Base-by-base conservation (phyloP, 2,797 vertebrate genomes). In the Arctocebus calabarensis region DNA sequence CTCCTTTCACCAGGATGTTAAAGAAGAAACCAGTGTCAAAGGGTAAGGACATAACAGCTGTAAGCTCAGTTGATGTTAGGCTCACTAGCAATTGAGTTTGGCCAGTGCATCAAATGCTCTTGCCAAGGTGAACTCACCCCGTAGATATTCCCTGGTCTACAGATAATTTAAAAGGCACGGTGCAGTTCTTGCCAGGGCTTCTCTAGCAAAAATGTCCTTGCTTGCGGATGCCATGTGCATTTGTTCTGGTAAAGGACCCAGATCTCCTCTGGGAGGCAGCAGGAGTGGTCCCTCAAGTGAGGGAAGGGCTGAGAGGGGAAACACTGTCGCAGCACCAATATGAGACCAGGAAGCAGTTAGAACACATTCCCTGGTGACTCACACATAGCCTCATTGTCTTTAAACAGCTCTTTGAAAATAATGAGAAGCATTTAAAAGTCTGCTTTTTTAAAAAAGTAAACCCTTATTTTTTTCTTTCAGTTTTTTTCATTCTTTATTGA, bases 151-250 rank as follows among this genome's bases (percentile, higher is more conserved):
- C 71, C 48, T 61, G 64, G 40, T 91, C 89, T 57, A 45, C 29
- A 96, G 87, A 92, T 29, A 95, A 89, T 22, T 87, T 82, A 92
- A 90, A 85, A 97, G 81, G 48, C 2, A 0, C 48, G 91, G 25
- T 77, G 16, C 40, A 85, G 14, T 89, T 92, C 70, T 87, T 90
- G 68, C 84, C 64, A 94, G 40, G 40, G 85, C 25, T 55, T 25
- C 55, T 95, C 4, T 32, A 86, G 48, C 64, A 89, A 91, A 97
- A 88, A 37, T 73, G 22, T 34, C 70, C 20, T 90, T 93, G 23
- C 37, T 96, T 88, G 40, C 84, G 93, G 90, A 71, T 61, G 45
- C 71, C 7, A 0, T 10, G 1, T 91, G n/a, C n/a, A 1, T 74
- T 95, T 70, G 37, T 66, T 89, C 75, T 27, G 83, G 70, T 90